Evolutionary conservation across 1,140 invertebrate species (phyloP), one percentile per base, ranked within the genome.

Genomic region (Drosophila pallidifrons): DNA sequence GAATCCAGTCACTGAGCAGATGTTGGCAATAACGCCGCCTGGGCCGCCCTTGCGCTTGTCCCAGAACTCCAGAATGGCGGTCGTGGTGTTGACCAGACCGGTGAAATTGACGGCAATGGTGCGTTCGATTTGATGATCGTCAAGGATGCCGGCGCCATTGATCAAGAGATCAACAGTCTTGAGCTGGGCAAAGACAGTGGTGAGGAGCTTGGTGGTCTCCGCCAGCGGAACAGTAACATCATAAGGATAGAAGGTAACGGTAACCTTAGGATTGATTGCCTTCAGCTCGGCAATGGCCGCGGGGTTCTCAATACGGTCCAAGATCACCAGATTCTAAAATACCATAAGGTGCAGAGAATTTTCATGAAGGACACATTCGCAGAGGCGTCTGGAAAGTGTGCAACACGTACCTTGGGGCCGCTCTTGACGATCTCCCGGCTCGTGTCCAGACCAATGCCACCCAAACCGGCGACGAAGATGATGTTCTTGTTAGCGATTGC

Each of bases 1-100:
- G 54, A 95, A 93, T 35, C 95, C 95, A 60, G 94, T 91, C 67
- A 95, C 94, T 3, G 95, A 95, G 10, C 94, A 93, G 28, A 95
- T 89, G 70, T 96, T 96, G 10, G 95, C 93, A 38, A 96, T 94
- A 2, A 94, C 93, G 20, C 95, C 95, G 54, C 95, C 95, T 10
- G 93, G 93, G 0, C 95, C 95, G n/a, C 93, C 93, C 68, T 94
- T 94, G 38, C 95, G 93, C 79, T 93, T 95, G 25, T 94, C 93
- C 94, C 95, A 94, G 61, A 87, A 89, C 10, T 88, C 79, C 75
- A 92, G 25, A 1, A 89, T 91, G 55, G 82, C 87, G 0, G 91
- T 78, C 3, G 87, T 92, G 20, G 91, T 92, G 16, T 91, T 82
- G 5, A 92, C 91, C 52, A 91, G 43, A 0, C 91, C 91, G 2